Percentiles rank a stretch among this genome's conserved stretches.
Conservation (phyloP, 2,797 vertebrate genomes). For the Scarus forsteni region DNA sequence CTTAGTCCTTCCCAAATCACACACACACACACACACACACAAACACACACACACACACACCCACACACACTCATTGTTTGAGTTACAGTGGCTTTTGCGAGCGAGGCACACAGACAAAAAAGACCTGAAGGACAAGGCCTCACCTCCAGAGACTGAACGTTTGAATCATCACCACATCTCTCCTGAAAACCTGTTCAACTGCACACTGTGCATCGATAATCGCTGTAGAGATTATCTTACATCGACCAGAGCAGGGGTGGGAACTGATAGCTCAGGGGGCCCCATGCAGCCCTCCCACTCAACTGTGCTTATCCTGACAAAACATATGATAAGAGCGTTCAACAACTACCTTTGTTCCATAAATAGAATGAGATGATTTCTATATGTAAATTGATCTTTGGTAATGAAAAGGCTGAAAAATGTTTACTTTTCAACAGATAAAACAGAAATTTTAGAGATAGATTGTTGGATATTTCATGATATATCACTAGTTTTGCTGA, state of each 20-base stretch:
- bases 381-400: too few species aligned
- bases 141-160: slow-evolving; percentile 61
- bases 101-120: slow-evolving; percentile 31
- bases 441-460: too few species aligned
- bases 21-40: slow-evolving; percentile 21
- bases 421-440: too few species aligned
- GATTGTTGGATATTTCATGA: too few species aligned
- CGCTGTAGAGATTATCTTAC: background rate
- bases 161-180: slow-evolving; percentile 73
- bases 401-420: too few species aligned
- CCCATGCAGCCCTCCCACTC: too few species aligned
- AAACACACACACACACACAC: slow-evolving; percentile 22
- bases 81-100: slow-evolving; percentile 39
- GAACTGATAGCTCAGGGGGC: too few species aligned
- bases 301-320: too few species aligned
- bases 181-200: slow-evolving; percentile 50
- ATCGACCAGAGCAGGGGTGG: background rate
- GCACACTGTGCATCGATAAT: background rate
- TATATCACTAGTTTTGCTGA: too few species aligned
- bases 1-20: slow-evolving; percentile 11
- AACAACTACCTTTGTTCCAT: too few species aligned
- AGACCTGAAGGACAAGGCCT: slow-evolving; percentile 65
- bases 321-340: too few species aligned
- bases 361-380: too few species aligned
- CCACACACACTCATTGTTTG: slow-evolving; percentile 14